These are phyloP conservation scores for Tinea semifulvella DNA, from an alignment of 2,888 invertebrate species.

Conservation along the genomic window DNA sequence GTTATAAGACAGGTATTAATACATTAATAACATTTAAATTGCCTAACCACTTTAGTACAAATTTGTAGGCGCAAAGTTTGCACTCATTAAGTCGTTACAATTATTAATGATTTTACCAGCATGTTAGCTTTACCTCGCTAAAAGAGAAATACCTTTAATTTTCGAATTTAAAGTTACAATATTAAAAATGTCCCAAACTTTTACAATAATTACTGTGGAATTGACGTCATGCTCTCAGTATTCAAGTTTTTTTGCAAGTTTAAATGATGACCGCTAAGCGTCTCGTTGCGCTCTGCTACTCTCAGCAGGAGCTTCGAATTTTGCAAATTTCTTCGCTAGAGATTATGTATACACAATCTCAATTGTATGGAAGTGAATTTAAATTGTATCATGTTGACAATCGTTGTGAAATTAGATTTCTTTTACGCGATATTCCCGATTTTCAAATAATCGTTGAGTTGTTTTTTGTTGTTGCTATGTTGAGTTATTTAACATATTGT, in stretches of 20 bases:
- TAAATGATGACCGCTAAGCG: constrained; percentile 23
- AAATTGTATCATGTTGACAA: constrained; percentile 4
- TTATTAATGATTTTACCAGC: not conserved
- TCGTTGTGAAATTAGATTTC: constrained; percentile 3
- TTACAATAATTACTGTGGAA: constrained; percentile 31
- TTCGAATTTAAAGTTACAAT: too few species aligned
- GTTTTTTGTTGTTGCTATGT: not conserved
- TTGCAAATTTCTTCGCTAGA: constrained; percentile 19
- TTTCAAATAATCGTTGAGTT: not conserved
- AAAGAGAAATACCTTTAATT: too few species aligned
- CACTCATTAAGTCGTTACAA: too few species aligned
- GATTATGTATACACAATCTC: constrained; percentile 4
- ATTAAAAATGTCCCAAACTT: constrained; percentile 33
- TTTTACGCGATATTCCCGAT: not conserved
- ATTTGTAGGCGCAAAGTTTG: not conserved
- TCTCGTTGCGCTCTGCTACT: constrained; percentile 27
- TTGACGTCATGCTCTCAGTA: constrained; percentile 34
- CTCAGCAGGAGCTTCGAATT: constrained; percentile 29
- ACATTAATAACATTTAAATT: not conserved
- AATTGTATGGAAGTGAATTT: constrained; percentile 4
- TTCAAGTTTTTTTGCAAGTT: constrained; percentile 25
- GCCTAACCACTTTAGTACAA: not conserved
- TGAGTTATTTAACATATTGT: constrained; percentile 9
- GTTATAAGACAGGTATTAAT: not conserved
- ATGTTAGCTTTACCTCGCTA: too few species aligned